phyloP scores from a whole-genome alignment of 2,888 invertebrate species.

The Vesta saturnalis region DNA sequence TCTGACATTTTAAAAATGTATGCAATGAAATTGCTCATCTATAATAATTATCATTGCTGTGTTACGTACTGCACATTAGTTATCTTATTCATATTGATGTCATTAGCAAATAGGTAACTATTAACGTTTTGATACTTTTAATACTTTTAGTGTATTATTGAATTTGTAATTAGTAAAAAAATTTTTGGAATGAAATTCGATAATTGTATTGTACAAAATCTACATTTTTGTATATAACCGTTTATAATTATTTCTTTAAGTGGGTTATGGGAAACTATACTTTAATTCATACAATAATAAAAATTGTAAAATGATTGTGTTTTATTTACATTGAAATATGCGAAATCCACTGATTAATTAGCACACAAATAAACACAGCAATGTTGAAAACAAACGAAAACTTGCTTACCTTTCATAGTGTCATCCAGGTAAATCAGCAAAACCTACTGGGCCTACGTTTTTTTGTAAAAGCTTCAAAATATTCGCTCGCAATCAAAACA shows the following conservation, averaged over 20 bases:
- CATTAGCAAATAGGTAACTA: conserved; percentile 14
- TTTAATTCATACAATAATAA: conserved; percentile 31
- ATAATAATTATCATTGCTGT: conserved; percentile 7
- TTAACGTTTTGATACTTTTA: conserved; percentile 37
- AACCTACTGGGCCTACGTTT: no score
- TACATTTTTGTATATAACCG: conserved; percentile 45
- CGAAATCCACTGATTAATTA: no score
- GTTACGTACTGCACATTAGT: conserved; percentile 10
- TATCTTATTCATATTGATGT: conserved; percentile 19
- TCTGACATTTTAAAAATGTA: conserved; percentile 3
- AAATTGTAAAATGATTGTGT: neutral
- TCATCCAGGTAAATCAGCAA: no score
- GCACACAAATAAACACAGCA: no score
- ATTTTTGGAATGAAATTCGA: conserved; percentile 24
- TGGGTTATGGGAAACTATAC: conserved; percentile 45
- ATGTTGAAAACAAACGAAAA: no score
- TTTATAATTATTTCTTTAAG: conserved; percentile 43
- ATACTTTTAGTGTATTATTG: conserved; percentile 34
- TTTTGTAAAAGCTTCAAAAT: no score
- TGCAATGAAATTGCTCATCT: neutral
- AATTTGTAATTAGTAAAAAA: conserved; percentile 31
- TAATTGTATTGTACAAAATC: conserved; percentile 40
- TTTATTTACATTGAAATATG: neutral
- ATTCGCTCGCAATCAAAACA: no score
- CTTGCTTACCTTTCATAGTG: no score